Conservation (phyloP, 2,888 invertebrate genomes). For the Masnerella sp. region DNA sequence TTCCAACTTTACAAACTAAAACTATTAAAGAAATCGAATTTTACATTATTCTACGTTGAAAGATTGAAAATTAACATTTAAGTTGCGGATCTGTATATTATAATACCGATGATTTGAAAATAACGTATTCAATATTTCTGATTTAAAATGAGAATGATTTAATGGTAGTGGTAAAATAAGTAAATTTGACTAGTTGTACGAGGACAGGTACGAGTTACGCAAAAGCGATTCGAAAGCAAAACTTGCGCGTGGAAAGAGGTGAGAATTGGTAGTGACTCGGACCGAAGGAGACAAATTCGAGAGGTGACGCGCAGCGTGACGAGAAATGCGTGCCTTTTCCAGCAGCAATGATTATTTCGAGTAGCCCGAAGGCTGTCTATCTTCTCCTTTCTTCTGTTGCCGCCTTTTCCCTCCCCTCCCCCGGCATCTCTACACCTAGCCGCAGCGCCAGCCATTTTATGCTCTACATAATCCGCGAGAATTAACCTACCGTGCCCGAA, state of each 20-base stretch:
- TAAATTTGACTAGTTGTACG: no score
- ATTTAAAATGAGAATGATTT: no score
- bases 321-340: constrained; percentile 40
- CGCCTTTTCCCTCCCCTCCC: constrained; percentile 21
- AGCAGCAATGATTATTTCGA: constrained; percentile 68
- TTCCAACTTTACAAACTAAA: no score
- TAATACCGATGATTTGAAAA: no score
- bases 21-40: no score
- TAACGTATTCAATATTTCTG: no score
- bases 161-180: no score
- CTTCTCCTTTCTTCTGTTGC: constrained; percentile 24
- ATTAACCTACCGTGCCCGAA: constrained; percentile 74
- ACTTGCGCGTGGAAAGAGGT: neutral
- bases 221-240: neutral
- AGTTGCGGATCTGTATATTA: no score
- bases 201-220: no score
- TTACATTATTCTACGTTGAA: no score
- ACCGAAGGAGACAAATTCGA: constrained; percentile 11
- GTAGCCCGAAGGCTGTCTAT: constrained; percentile 59
- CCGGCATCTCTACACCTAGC: constrained; percentile 44
- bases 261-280: neutral
- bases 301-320: constrained; percentile 8
- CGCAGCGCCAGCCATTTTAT: constrained; percentile 71
- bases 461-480: constrained; percentile 74
- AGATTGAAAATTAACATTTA: no score